phyloP scores from a whole-genome alignment of 1,140 invertebrate genomes.

The Zaprionus gabonicus region DNA sequence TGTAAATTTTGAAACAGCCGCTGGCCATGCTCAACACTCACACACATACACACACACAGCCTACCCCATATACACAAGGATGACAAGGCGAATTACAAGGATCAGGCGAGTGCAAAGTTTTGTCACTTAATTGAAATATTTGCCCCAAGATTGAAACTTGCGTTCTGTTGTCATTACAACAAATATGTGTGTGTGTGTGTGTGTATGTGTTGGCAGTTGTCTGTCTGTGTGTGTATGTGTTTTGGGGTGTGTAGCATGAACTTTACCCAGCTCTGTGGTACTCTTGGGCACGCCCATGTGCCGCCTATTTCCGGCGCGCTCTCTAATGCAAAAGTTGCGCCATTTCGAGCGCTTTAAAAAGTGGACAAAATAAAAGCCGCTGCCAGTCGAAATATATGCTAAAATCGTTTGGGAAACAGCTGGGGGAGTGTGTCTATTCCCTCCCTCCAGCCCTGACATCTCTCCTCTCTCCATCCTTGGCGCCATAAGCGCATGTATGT shows the following conservation, averaged over 20 bases:
- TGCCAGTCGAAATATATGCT: slow-evolving; percentile 62
- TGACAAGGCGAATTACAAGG: slow-evolving; percentile 50
- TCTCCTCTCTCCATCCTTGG: neutral
- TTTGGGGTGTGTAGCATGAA: slow-evolving; percentile 22
- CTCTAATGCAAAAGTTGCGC: slow-evolving; percentile 69
- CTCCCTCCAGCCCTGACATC: neutral
- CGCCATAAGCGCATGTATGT: slow-evolving; percentile 65
- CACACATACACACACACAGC: slow-evolving; percentile 24
- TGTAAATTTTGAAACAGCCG: slow-evolving; percentile 67
- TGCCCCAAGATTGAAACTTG: slow-evolving; percentile 76
- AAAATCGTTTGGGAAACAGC: slow-evolving; percentile 63
- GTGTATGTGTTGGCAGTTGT: neutral
- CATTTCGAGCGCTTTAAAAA: slow-evolving; percentile 50
- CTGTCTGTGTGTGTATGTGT: slow-evolving; percentile 10
- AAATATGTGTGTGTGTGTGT: slow-evolving; percentile 14
- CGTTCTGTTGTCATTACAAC: slow-evolving; percentile 62
- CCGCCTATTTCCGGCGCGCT: slow-evolving; percentile 21
- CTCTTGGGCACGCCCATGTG: slow-evolving; percentile 33
- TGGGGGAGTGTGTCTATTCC: neutral
- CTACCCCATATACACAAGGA: slow-evolving; percentile 17
- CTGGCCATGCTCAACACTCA: slow-evolving; percentile 4
- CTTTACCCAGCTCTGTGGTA: slow-evolving; percentile 52
- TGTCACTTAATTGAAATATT: slow-evolving; percentile 82
- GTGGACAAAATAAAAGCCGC: slow-evolving; percentile 61
- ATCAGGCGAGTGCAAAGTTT: slow-evolving; percentile 70